These are phyloP conservation scores for Triplophysa yarkandensis DNA, from an alignment of 2,797 vertebrate genomes.

Conservation along the genomic window DNA sequence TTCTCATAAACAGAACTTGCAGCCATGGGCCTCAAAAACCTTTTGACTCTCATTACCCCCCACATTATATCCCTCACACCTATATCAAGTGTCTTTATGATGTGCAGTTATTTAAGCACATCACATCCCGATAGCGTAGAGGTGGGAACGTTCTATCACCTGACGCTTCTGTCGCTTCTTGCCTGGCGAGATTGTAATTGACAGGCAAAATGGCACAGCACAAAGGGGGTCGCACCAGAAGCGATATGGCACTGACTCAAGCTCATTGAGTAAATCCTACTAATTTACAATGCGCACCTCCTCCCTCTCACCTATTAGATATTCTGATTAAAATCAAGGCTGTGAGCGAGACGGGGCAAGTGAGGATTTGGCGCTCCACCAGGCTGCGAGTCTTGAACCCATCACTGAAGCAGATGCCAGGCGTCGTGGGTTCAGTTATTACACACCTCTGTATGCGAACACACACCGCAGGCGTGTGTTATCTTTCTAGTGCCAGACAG, in stretches of 20 bases:
- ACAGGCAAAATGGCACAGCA: slow-evolving; percentile 37
- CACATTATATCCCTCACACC: not conserved
- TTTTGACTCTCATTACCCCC: slow-evolving; percentile 19
- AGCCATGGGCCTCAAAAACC: slow-evolving; percentile 12
- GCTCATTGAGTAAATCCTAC: slow-evolving; percentile 51
- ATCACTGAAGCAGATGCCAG: slow-evolving; percentile 29
- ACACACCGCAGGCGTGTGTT: slow-evolving; percentile 37
- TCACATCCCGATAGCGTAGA: slow-evolving; percentile 32
- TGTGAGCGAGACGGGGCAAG: slow-evolving; percentile 38
- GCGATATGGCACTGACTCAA: slow-evolving; percentile 41
- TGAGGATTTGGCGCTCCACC: slow-evolving; percentile 37
- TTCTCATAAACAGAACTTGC: not conserved
- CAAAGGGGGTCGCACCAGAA: slow-evolving; percentile 25
- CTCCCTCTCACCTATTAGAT: slow-evolving; percentile 53
- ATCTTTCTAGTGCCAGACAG: slow-evolving; percentile 22
- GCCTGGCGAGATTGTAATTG: slow-evolving; percentile 49
- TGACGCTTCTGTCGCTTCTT: slow-evolving; percentile 44
- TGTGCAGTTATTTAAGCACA: slow-evolving; percentile 28
- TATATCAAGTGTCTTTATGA: slow-evolving; percentile 41
- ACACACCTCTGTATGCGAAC: slow-evolving; percentile 20
- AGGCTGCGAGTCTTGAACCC: slow-evolving; percentile 32
- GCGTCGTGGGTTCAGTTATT: slow-evolving; percentile 37
- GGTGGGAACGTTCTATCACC: slow-evolving; percentile 34
- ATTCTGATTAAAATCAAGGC: slow-evolving; percentile 57
- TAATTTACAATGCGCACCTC: slow-evolving; percentile 55